Conservation (phyloP, 1,140 invertebrate species). For the Rhagoletis zephyria region DNA sequence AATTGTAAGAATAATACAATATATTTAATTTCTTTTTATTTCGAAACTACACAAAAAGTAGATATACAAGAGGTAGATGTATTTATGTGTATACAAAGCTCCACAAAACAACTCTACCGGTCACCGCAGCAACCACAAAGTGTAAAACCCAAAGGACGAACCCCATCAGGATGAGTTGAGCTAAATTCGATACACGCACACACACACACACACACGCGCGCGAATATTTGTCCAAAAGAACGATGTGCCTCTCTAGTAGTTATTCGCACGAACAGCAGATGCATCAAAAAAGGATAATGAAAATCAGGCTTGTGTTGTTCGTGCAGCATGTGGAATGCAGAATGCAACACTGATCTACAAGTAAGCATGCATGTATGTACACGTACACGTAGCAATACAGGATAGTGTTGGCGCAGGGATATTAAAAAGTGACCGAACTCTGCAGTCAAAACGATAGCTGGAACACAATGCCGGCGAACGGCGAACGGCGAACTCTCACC, state of each 20-base stretch:
- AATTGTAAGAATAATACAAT: constrained; percentile 40
- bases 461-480: not conserved
- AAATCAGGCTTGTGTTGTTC: not conserved
- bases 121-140: constrained; percentile 40
- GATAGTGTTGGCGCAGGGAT: not conserved
- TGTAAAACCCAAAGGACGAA: constrained; percentile 50
- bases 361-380: not conserved
- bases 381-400: not conserved
- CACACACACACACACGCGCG: not conserved
- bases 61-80: too few species aligned
- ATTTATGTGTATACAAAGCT: not conserved
- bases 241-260: not conserved
- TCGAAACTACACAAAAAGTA: too few species aligned
- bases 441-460: not conserved
- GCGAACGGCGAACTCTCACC: too few species aligned
- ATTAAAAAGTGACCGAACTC: constrained; percentile 24
- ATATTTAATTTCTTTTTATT: not conserved
- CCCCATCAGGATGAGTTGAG: not conserved
- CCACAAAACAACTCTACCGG: constrained; percentile 46
- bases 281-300: not conserved
- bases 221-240: not conserved
- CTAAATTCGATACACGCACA: not conserved
- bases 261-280: not conserved
- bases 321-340: constrained; percentile 13
- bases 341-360: constrained; percentile 5